Conservation (phyloP, 2,113 vertebrate genomes). For the Lipophrys pholis region DNA sequence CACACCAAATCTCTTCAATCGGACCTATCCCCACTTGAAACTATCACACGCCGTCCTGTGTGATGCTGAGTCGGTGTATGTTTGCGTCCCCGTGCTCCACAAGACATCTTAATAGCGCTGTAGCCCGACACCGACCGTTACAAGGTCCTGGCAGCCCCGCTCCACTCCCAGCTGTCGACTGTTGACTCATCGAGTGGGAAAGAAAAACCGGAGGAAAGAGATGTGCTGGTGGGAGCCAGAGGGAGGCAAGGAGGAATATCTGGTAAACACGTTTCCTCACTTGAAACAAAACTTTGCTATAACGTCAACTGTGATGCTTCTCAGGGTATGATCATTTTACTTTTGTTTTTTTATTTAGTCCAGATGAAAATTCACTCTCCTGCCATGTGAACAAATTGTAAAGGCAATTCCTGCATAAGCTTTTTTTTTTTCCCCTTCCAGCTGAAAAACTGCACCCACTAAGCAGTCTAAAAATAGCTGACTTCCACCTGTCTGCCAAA, state of each 20-base stretch:
- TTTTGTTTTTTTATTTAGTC: no score
- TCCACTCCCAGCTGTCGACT: conserved; percentile 58
- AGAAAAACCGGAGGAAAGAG: conserved; percentile 34
- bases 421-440: conserved; percentile 24
- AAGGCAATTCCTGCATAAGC: conserved; percentile 68
- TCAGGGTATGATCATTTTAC: no score
- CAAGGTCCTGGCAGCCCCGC: conserved; percentile 45
- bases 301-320: conserved; percentile 20
- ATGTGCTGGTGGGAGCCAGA: conserved; percentile 20
- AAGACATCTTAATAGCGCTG: conserved; percentile 67
- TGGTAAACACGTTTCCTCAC: conserved; percentile 55
- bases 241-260: conserved; percentile 30
- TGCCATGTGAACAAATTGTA: conserved; percentile 47
- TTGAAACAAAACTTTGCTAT: conserved; percentile 38
- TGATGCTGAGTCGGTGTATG: neutral
- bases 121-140: conserved; percentile 57
- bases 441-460: conserved; percentile 59
- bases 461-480: conserved; percentile 69
- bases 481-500: conserved; percentile 71
- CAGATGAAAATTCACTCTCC: neutral
- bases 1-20: neutral
- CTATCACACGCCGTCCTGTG: conserved; percentile 13
- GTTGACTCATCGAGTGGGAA: conserved; percentile 62
- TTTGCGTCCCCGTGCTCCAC: conserved; percentile 36
- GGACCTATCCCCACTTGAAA: neutral